Conservation (phyloP, 1,140 invertebrate species). For the Theocolax elegans region DNA sequence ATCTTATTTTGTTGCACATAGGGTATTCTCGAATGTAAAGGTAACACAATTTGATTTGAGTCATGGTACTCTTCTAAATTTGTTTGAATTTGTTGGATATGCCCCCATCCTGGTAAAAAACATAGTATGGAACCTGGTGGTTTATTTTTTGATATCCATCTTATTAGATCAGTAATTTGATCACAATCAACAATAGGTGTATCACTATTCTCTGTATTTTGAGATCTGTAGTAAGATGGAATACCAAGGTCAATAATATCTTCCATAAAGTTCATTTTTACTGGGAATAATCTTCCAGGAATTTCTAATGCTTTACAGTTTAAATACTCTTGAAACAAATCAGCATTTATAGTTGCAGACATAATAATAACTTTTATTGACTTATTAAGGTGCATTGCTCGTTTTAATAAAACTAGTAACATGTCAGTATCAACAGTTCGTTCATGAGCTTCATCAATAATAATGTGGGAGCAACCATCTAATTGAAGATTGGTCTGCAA, state of each 20-base stretch:
- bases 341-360: constrained; percentile 86
- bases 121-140: constrained; percentile 72
- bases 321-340: constrained; percentile 82
- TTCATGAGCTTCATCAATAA: constrained; percentile 85
- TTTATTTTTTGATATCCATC: constrained; percentile 63
- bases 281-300: constrained; percentile 70
- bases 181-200: constrained; percentile 42
- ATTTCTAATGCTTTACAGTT: constrained; percentile 61
- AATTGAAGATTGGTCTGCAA: constrained; percentile 69
- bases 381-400: constrained; percentile 64
- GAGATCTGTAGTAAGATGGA: neutral
- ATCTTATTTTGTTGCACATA: constrained; percentile 77
- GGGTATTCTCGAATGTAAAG: constrained; percentile 79
- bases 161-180: constrained; percentile 54
- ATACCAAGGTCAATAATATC: constrained; percentile 51
- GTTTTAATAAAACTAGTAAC: constrained; percentile 69
- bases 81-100: constrained; percentile 60
- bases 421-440: constrained; percentile 76
- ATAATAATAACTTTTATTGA: constrained; percentile 78
- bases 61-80: constrained; percentile 4
- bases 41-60: constrained; percentile 63
- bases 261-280: constrained; percentile 71
- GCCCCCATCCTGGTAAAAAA: constrained; percentile 75
- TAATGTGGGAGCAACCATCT: constrained; percentile 73
- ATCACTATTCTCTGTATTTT: constrained; percentile 17